Evolutionary conservation across 2,888 invertebrate species (phyloP), one percentile per base, ranked within the genome.

Genomic region (Sclerodermus sp.): DNA sequence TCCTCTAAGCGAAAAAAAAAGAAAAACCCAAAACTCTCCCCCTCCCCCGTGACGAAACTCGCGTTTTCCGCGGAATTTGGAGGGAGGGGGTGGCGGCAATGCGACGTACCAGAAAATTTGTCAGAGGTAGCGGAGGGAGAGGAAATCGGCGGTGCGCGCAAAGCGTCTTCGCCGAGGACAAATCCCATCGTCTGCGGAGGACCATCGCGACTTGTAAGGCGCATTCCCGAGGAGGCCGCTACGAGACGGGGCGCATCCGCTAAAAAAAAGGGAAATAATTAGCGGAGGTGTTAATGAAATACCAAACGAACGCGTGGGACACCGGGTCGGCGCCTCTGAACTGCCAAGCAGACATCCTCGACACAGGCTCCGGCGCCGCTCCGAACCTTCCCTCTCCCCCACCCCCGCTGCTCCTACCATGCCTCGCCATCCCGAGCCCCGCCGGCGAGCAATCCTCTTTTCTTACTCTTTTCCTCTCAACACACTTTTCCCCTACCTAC

Each of bases 231-330:
- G n/a, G n/a, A 54, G 58, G 58, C 63, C 53, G 58, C 60, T 62
- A 60, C 50, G 58, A 64, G 53, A 56, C 55, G 59, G 55, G 52
- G 58, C 57, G 23, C 23, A 8, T 23, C 23, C 23, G 23, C 4
- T 8, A 23, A 30, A 61, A 70, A 73, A 72, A 68, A 71, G 70
- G 67, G 69, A 68, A 76, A 76, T 77, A 77, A 77, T 77, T 77
- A 77, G 76, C 69, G 66, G 67, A 77, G 77, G 77, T 76, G 77
- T 76, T 77, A 77, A 77, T 76, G 77, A 77, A 77, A 77, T 77
- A 76, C 75, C 76, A 68, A 74, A 73, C 68, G 70, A 72, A 72
- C 72, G 73, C 73, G 68, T 64, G 69, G 71, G 71, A 74, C 73
- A 74, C 68, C 67, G 62, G 68, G 74, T 74, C 76, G 76, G 77